Base-by-base conservation (phyloP, 2,797 vertebrate species). In the Denticeps clupeoides region DNA sequence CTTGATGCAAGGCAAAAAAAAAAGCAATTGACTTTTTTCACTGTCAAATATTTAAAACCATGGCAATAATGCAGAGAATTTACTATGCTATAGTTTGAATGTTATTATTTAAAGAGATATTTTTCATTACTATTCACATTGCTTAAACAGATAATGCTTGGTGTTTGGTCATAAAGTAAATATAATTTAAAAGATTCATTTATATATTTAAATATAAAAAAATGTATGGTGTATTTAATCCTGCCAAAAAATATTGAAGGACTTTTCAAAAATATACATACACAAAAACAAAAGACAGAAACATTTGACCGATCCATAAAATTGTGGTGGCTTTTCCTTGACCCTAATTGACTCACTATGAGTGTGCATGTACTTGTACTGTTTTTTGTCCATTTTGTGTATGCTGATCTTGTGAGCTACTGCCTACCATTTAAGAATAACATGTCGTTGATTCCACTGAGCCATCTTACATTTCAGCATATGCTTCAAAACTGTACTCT, bases 181-280 rank as follows among this genome's bases (percentile, higher is more conserved):
- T 72, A 24, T 86, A 83, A 83, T 75, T 83, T 85, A 83, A 83
- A 72, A 75, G 73, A 27, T 18, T 33, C 40, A 28, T 37, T 35
- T 57, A 60, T 60, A 19, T 84, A 84, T 83, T 83, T 84, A 84
- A 82, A 73, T 71, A 75, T 59, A 63, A 71, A 69, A 75, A 72
- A 50, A 24, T n/a, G 65, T 79, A 78, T 72, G 71, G 58, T 79
- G 74, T 84, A 85, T 85, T 80, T 85, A 84, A 82, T 79, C 77
- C 69, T 75, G 65, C 74, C 53, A 67, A n/a, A n/a, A n/a, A 71
- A 70, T 82, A 79, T 82, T 76, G 78, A 80, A 84, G 63, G 80
- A 13, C 25, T 35, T 25, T 44, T 19, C 38, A 16, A 46, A 31
- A 47, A 16, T 24, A 29, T 37, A 25, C n/a, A 13, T 26, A 40